phyloP scores from a whole-genome alignment of 2,113 vertebrate genomes.

The Lamprotornis superbus region DNA sequence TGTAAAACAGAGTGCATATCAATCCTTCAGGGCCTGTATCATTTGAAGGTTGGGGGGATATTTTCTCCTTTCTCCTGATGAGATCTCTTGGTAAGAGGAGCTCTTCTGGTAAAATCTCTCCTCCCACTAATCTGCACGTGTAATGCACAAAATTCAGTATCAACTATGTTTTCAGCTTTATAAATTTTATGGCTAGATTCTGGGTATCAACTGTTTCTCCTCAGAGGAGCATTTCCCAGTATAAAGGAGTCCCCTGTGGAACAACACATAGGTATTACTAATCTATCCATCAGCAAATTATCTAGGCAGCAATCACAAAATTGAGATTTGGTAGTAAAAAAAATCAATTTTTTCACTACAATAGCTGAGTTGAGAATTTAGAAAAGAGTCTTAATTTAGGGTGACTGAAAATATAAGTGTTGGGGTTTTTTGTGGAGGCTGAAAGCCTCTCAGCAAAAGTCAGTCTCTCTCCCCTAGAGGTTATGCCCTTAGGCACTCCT shows the following conservation, averaged over 20 bases:
- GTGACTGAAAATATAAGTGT: neutral
- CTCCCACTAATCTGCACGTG: neutral
- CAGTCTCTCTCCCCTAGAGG: no score
- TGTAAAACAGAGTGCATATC: neutral
- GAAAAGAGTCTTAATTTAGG: neutral
- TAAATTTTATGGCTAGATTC: neutral
- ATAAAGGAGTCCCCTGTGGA: neutral
- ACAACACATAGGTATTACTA: neutral
- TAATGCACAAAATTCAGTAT: neutral
- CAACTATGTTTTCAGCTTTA: neutral
- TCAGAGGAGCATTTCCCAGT: neutral
- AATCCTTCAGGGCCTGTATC: neutral
- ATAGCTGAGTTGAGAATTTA: neutral
- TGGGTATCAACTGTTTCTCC: neutral
- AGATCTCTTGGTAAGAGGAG: neutral
- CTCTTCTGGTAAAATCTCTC: neutral
- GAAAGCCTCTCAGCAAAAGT: no score
- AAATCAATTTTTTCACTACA: neutral
- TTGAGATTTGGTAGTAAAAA: neutral
- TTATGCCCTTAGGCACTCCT: no score
- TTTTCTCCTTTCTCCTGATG: neutral
- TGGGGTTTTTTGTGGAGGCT: no score
- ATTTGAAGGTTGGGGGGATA: neutral
- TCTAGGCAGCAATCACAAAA: neutral
- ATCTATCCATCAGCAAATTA: conserved; percentile 25